phyloP scores from a whole-genome alignment of 1,140 invertebrate species.

The Zaprionus africanus region DNA sequence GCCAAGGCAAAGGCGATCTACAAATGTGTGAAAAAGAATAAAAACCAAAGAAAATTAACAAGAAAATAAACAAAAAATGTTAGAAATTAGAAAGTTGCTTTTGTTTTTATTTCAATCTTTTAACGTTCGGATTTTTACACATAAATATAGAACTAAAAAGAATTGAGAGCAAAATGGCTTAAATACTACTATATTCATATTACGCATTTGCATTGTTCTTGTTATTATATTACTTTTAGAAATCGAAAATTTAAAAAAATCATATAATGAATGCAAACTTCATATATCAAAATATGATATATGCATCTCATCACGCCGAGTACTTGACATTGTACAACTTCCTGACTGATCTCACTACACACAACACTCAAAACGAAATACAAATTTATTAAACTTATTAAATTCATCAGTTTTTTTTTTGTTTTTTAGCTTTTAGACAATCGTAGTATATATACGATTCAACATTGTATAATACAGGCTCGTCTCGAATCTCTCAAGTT shows the following conservation, averaged over 20 bases:
- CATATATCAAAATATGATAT: conserved; percentile 17
- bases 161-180: conserved; percentile 76
- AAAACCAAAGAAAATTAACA: neutral
- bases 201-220: conserved; percentile 27
- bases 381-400: conserved; percentile 39
- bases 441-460: conserved; percentile 28
- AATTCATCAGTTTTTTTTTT: conserved; percentile 41
- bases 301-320: conserved; percentile 18
- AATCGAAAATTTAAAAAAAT: conserved; percentile 38
- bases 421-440: neutral
- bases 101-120: conserved; percentile 64
- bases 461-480: conserved; percentile 25
- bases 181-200: conserved; percentile 64
- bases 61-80: conserved; percentile 19
- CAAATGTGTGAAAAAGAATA: conserved; percentile 5
- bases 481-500: neutral
- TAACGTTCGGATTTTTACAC: conserved; percentile 72
- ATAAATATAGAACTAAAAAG: conserved; percentile 75
- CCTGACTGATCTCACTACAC: conserved; percentile 35
- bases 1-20: neutral
- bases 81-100: conserved; percentile 70
- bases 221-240: conserved; percentile 25
- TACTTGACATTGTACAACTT: conserved; percentile 56
- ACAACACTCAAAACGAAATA: conserved; percentile 59
- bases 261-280: conserved; percentile 38